Evolutionary conservation across 2,113 vertebrate genomes (phyloP).

Genomic region (Plotosus lineatus): DNA sequence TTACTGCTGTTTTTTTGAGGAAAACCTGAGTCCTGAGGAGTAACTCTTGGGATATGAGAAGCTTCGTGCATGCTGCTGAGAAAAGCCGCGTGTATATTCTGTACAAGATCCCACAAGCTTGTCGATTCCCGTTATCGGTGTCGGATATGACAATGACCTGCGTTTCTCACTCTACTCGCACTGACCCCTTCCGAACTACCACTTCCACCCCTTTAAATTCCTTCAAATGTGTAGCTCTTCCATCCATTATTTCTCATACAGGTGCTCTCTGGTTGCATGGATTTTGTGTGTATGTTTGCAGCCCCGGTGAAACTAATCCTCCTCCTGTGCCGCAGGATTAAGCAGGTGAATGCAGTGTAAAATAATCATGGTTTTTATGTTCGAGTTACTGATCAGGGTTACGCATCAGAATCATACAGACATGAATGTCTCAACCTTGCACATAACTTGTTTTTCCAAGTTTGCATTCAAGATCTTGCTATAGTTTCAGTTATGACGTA

Average conservation of each 20-base stretch:
- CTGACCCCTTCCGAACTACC: not conserved
- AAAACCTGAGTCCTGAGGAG: not conserved
- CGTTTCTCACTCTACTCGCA: conserved; percentile 18
- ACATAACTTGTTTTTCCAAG: conserved; percentile 48
- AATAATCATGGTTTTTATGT: conserved; percentile 28
- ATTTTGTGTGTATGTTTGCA: conserved; percentile 17
- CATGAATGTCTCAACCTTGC: conserved; percentile 52
- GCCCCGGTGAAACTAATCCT: conserved; percentile 14
- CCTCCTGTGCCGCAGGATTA: conserved; percentile 29
- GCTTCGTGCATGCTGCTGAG: conserved; percentile 43
- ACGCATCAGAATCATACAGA: conserved; percentile 40
- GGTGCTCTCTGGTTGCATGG: conserved; percentile 2
- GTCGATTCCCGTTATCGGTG: not conserved
- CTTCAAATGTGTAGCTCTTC: not conserved
- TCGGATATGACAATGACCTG: not conserved
- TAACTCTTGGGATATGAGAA: conserved; percentile 28
- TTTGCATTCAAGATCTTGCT: conserved; percentile 42
- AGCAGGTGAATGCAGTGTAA: conserved; percentile 29
- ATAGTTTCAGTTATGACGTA: conserved; percentile 50
- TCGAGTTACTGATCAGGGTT: conserved; percentile 47
- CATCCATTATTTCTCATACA: not conserved
- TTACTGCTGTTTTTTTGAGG: conserved; percentile 22
- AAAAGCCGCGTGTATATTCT: conserved; percentile 34
- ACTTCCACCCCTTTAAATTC: not conserved
- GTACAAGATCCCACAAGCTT: conserved; percentile 7